Evolutionary conservation across 2,113 vertebrate species (phyloP).

Genomic region (Todiramphus chloris): DNA sequence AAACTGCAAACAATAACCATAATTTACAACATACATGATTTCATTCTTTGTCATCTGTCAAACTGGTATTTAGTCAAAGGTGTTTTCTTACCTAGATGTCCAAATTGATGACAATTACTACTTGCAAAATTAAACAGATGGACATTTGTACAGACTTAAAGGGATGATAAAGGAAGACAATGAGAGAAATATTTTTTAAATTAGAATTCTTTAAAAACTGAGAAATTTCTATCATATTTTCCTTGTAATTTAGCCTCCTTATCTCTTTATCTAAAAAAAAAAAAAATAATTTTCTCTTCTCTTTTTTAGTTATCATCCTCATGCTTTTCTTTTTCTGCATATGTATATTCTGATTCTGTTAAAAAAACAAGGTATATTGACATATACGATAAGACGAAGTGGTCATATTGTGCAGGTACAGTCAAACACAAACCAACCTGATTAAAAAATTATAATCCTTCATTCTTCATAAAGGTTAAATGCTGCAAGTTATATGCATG

Average conservation of each 20-base stretch:
- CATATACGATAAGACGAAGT: not conserved
- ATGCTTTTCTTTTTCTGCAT: not conserved
- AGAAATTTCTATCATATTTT: not conserved
- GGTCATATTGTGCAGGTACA: not conserved
- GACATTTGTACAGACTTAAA: not conserved
- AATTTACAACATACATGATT: not conserved
- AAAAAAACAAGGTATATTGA: not conserved
- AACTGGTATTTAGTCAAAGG: not conserved
- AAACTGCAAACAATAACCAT: not conserved
- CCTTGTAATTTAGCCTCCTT: not conserved
- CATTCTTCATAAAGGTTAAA: not conserved
- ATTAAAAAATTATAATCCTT: not conserved
- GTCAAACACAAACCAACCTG: not conserved
- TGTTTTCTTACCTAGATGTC: not conserved
- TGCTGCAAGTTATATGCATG: fast-evolving
- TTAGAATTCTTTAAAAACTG: not conserved
- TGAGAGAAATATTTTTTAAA: not conserved
- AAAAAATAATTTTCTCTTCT: not conserved
- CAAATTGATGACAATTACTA: not conserved
- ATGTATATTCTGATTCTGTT: not conserved
- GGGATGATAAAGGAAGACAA: not conserved
- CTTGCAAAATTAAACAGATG: not conserved
- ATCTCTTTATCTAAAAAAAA: not conserved
- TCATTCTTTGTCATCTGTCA: not conserved
- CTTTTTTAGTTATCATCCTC: not conserved